phyloP scores from a whole-genome alignment of 2,113 vertebrate species.

The Eulemur macaco region DNA sequence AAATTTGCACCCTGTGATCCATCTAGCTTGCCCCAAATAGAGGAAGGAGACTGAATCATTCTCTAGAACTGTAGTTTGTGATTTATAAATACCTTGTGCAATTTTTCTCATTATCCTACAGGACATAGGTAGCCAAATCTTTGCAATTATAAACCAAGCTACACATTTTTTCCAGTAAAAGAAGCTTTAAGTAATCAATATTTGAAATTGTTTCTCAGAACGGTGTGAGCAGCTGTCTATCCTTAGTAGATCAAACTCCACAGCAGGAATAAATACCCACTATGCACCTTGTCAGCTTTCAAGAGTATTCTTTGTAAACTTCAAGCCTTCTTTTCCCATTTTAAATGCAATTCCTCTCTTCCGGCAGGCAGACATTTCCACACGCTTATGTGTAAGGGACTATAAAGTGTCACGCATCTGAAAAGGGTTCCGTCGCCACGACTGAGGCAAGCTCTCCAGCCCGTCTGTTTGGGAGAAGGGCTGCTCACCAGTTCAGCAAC shows the following conservation, averaged over 20 bases:
- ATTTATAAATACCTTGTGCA: slow-evolving; percentile 38
- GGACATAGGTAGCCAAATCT: neutral
- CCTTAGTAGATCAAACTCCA: neutral
- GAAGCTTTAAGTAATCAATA: slow-evolving; percentile 28
- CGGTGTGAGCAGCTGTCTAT: neutral
- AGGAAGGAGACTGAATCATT: neutral
- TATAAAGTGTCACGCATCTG: neutral
- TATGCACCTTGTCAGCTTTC: neutral
- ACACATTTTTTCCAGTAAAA: neutral
- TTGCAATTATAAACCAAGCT: neutral
- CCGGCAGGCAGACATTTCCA: neutral
- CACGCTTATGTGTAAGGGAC: neutral
- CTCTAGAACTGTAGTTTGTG: neutral
- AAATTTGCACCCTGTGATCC: slow-evolving; percentile 3
- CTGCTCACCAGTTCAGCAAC: neutral
- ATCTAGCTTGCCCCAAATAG: neutral
- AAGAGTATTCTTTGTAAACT: neutral
- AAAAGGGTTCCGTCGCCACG: neutral
- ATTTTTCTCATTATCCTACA: neutral
- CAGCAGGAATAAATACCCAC: neutral
- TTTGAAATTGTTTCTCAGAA: slow-evolving; percentile 43
- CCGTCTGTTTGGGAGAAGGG: neutral
- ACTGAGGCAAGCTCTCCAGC: neutral
- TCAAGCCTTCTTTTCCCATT: neutral
- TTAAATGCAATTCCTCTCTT: neutral